Evolutionary conservation across 2,888 invertebrate species (phyloP).

Genomic region (Brenthis hecate): DNA sequence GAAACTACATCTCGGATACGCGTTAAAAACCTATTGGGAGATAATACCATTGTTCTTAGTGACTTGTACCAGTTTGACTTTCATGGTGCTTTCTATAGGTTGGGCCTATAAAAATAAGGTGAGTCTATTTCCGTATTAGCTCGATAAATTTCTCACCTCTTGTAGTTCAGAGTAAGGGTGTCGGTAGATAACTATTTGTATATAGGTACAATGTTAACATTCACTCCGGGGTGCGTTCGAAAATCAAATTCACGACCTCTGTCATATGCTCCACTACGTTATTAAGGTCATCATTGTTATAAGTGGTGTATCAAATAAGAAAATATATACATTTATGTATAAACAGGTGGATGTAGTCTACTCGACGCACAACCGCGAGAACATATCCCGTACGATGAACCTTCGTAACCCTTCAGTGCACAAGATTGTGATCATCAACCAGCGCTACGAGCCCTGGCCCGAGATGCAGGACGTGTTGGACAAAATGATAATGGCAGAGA

Average conservation of each 20-base stretch:
- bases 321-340: too few relatives aligned
- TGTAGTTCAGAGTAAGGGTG: too few relatives aligned
- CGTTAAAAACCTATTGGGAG: constrained; percentile 61
- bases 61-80: constrained; percentile 44
- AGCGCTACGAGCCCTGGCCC: constrained; percentile 70
- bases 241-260: too few relatives aligned
- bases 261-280: too few relatives aligned
- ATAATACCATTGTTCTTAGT: constrained; percentile 58
- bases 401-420: constrained; percentile 61
- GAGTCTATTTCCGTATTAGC: constrained; percentile 1
- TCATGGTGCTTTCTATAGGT: constrained; percentile 47
- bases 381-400: constrained; percentile 69
- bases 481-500: constrained; percentile 62
- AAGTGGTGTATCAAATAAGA: too few relatives aligned
- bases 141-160: background rate
- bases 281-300: background rate
- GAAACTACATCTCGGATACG: constrained; percentile 51
- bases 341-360: constrained; percentile 65
- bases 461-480: constrained; percentile 66
- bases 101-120: constrained; percentile 62
- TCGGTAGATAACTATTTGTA: too few relatives aligned
- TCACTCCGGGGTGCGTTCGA: too few relatives aligned
- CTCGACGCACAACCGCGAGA: constrained; percentile 50
- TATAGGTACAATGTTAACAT: too few relatives aligned
- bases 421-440: constrained; percentile 63